Evolutionary conservation across 2,888 invertebrate genomes (phyloP).

Genomic region (Chloroclysta siterata): DNA sequence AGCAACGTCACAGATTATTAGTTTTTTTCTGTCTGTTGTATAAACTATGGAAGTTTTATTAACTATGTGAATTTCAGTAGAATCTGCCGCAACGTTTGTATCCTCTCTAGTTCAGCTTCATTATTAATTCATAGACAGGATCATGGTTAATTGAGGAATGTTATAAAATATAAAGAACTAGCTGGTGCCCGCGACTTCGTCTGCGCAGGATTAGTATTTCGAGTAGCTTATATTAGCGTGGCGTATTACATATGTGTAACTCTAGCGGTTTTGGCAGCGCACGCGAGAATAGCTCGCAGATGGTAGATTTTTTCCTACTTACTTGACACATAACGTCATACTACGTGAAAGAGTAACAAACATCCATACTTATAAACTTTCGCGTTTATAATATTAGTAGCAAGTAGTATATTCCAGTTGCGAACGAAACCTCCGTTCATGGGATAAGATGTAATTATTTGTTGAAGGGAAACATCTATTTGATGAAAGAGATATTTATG

Average conservation of each 20-base stretch:
- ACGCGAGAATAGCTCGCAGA: too few relatives aligned
- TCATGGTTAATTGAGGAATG: conserved; percentile 64
- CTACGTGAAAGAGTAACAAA: too few relatives aligned
- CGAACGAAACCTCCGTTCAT: conserved; percentile 13
- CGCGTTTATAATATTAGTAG: too few relatives aligned
- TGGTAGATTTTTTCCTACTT: too few relatives aligned
- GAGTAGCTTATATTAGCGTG: too few relatives aligned
- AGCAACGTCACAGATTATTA: neutral
- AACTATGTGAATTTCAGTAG: neutral
- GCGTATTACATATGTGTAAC: too few relatives aligned
- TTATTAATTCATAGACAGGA: conserved; percentile 68
- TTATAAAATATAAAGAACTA: conserved; percentile 63
- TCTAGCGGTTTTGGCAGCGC: too few relatives aligned
- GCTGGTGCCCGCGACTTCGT: too few relatives aligned
- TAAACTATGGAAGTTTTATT: too few relatives aligned
- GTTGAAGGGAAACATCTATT: conserved; percentile 18
- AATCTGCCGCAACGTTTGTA: conserved; percentile 2
- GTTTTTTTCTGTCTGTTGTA: neutral
- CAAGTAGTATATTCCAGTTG: conserved; percentile 43
- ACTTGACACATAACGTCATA: too few relatives aligned
- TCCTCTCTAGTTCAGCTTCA: conserved; percentile 53
- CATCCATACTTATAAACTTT: too few relatives aligned
- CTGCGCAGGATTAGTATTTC: too few relatives aligned
- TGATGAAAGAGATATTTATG: conserved; percentile 17
- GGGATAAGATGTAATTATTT: conserved; percentile 30